Evolutionary conservation across 2,888 invertebrate species (phyloP).

Genomic region (Halocaridina rubra): DNA sequence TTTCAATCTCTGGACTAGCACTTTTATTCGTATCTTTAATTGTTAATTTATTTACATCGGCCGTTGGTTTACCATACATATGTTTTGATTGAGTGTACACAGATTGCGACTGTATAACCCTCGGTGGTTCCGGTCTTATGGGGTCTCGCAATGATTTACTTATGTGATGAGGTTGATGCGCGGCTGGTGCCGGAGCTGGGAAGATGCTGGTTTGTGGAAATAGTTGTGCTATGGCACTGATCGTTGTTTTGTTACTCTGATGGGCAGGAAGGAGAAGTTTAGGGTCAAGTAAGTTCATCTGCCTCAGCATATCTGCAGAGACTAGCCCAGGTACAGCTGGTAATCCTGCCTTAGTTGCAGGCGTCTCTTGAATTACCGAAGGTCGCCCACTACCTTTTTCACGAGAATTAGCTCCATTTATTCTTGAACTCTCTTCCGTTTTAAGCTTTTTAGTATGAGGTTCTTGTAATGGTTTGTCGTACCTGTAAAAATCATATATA

Average conservation of each 20-base stretch:
- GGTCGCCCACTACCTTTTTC: constrained; percentile 42
- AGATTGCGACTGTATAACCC: constrained; percentile 61
- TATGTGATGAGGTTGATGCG: constrained; percentile 51
- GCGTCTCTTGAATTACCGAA: constrained; percentile 45
- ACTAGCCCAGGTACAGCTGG: constrained; percentile 61
- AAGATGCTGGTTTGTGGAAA: constrained; percentile 63
- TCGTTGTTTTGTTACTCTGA: constrained; percentile 63
- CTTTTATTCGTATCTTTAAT: constrained; percentile 40
- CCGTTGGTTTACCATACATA: constrained; percentile 61
- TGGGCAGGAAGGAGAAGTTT: constrained; percentile 61
- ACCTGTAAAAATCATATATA: too few species aligned
- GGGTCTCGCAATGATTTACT: constrained; percentile 51
- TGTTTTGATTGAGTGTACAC: constrained; percentile 61
- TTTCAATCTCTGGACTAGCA: constrained; percentile 63
- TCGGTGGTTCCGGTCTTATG: constrained; percentile 55
- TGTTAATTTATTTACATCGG: constrained; percentile 38
- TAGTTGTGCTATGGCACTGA: constrained; percentile 61
- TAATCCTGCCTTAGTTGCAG: constrained; percentile 18
- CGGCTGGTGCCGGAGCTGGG: constrained; percentile 61
- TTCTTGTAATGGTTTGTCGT: constrained; percentile 44
- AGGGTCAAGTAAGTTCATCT: constrained; percentile 57
- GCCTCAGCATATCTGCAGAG: constrained; percentile 57
- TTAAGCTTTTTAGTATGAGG: constrained; percentile 53
- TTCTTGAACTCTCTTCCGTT: constrained; percentile 49
- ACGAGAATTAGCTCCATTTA: constrained; percentile 54